Base-by-base conservation (phyloP, 2,888 invertebrate species). In the Lasioglossum pauxillum region DNA sequence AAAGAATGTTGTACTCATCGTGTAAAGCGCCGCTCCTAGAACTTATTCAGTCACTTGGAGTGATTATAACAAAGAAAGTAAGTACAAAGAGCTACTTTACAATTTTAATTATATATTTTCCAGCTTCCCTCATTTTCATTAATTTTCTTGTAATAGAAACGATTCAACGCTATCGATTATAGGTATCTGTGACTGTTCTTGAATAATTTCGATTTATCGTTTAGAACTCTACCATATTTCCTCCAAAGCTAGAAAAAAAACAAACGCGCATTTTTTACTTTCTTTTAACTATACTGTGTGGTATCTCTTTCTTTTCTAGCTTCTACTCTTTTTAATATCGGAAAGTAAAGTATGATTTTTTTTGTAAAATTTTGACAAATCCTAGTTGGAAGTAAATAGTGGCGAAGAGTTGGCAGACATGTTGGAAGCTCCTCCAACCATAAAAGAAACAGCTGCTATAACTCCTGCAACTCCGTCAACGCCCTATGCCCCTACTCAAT, bases 1-100 rank as follows among this genome's bases (percentile, higher is more conserved):
- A 99, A 95, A 96, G 99, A 91, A 99, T 99, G 99, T 96, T 99
- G 94, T 99, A 99, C 95, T 99, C 99, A 0, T 99, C 99, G 93
- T 99, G 99, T 95, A 99, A 99, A 95, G 98, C 97, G 85, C 98
- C 99, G 31, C 97, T 99, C 89, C 96, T 99, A 79, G 98, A 98
- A 88, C 97, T 97, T 31, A 97, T 99, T 86, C 97, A 98, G 92
- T 96, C 97, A 76, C 95, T 98, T 92, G 98, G 98, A 53, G 95
- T 99, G 23, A 97, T 97, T 88, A 97, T 99, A 91, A 96, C 96
- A 0, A 99, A 99, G 96, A 98, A 98, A 97, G 99, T 99, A 95
- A 95, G 96, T 95, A 84, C 14, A 76, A 38, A 73, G 74, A 71
- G 35, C 38, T 83, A 73, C 19, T 57, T 41, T 38, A 73, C 69